Evolutionary conservation across 2,113 vertebrate species (phyloP), one percentile per base, ranked within the genome.

Genomic region (Pygoscelis adeliae): DNA sequence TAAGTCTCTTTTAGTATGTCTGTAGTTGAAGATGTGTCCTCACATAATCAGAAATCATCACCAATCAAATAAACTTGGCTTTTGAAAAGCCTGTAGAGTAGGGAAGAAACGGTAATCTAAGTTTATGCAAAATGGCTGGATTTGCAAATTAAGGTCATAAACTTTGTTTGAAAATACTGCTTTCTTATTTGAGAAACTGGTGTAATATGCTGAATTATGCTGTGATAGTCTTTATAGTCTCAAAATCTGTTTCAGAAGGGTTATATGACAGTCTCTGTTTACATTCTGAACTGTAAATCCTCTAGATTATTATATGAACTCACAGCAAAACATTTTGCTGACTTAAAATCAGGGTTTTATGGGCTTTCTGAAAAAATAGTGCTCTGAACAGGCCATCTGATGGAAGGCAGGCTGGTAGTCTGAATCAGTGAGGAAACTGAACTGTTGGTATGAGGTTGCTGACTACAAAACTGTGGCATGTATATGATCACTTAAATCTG

Each of bases 351-450:
- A 40, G 9, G 11, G 20, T 2, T 47, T 88, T 29, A n/a, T 36
- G 56, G 47, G 21, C 27, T 88, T 88, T 30, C 27, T n/a, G 27
- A 61, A 55, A 25, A 27, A 38, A 42, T 6, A 63, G 6, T 20
- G 4, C 50, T 63, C 36, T n/a, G 6, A 47, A 61, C 32, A 78
- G 36, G 9, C 0, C 0, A 21, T 58, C 18, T 65, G 27, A 19
- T 71, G 29, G 5, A 47, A 78, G 50, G 27, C 42, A 42, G 42
- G 3, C 21, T 72, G 26, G 11, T 61, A 27, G 22, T 25, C 42
- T 69, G 56, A 69, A 40, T 81, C 23, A 23, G 19, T 61, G n/a
- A 38, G 53, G 36, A 81, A 50, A 22, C 6, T 17, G 69, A 65
- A 46, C 29, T 59, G 14, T 25, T 53, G 16, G 4, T 62, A 21